Evolutionary conservation across 2,797 vertebrate genomes (phyloP).

Genomic region (Fringilla coelebs): DNA sequence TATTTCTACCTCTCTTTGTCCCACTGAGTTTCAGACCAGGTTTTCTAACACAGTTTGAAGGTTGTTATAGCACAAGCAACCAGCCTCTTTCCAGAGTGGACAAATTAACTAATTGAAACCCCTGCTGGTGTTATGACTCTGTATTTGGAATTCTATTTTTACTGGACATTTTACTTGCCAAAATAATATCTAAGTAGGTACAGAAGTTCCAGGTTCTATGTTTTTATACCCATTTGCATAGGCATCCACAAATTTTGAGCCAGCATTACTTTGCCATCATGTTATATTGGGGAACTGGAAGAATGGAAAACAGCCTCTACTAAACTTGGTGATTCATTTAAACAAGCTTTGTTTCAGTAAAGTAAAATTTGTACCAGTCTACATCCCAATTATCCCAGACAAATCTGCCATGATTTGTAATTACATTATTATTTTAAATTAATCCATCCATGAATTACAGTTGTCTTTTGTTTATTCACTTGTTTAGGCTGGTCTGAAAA

Average conservation of each 20-base stretch:
- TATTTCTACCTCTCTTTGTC: background rate
- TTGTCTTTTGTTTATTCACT: conserved; percentile 73
- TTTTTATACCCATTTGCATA: background rate
- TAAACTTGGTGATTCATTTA: conserved; percentile 1
- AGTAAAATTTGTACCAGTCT: conserved; percentile 68
- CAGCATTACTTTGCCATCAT: background rate
- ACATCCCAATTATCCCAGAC: conserved; percentile 70
- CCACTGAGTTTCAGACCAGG: background rate
- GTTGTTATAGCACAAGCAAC: background rate
- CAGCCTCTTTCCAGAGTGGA: background rate
- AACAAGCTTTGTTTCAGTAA: conserved; percentile 35
- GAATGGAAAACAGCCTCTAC: background rate
- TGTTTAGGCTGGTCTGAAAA: conserved; percentile 70
- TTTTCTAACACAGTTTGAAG: background rate
- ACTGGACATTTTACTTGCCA: background rate
- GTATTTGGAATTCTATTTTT: background rate
- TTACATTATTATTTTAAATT: conserved; percentile 77
- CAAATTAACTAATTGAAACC: background rate
- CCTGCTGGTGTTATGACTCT: background rate
- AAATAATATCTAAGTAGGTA: background rate
- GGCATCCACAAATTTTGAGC: background rate
- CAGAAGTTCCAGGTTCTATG: background rate
- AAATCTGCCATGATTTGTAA: conserved; percentile 73
- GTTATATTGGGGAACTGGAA: background rate
- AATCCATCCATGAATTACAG: conserved; percentile 74